Conservation (phyloP, 2,888 invertebrate species). For the Hypena proboscidalis region DNA sequence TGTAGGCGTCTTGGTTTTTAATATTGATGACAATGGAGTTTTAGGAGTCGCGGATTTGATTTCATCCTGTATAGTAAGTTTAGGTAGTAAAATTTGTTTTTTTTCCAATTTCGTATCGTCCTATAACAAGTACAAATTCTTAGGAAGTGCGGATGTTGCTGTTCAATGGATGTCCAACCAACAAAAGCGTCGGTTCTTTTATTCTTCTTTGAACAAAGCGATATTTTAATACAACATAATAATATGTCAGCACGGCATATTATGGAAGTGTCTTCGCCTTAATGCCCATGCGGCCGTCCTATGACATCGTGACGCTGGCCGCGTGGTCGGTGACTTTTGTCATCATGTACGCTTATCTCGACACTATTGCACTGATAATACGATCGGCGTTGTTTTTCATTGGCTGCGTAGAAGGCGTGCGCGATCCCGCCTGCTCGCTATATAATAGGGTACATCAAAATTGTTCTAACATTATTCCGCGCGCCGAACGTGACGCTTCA, state of each 20-base stretch:
- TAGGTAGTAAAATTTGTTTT: too few species aligned
- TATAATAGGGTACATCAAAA: conserved; percentile 55
- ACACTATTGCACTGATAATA: conserved; percentile 52
- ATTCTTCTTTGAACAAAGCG: too few species aligned
- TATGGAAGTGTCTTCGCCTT: conserved; percentile 59
- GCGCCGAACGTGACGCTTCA: conserved; percentile 50
- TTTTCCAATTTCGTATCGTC: too few species aligned
- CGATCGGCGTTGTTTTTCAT: conserved; percentile 61
- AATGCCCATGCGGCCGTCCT: conserved; percentile 66
- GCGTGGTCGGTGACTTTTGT: conserved; percentile 69
- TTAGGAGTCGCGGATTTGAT: too few species aligned
- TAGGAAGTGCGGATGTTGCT: too few species aligned
- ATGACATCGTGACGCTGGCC: conserved; percentile 56
- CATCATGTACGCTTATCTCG: conserved; percentile 52
- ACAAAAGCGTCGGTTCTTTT: too few species aligned
- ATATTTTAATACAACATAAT: too few species aligned
- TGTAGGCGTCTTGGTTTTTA: too few species aligned
- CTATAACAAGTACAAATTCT: too few species aligned
- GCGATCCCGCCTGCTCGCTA: conserved; percentile 62
- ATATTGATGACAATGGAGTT: too few species aligned
- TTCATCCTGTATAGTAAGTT: too few species aligned
- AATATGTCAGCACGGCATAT: background rate
- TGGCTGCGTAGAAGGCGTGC: conserved; percentile 77
- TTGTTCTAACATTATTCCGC: conserved; percentile 52
- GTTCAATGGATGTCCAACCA: too few species aligned